Evolutionary conservation across 2,888 invertebrate genomes (phyloP), one percentile per base, ranked within the genome.

Genomic region (Drosophila neotestacea): DNA sequence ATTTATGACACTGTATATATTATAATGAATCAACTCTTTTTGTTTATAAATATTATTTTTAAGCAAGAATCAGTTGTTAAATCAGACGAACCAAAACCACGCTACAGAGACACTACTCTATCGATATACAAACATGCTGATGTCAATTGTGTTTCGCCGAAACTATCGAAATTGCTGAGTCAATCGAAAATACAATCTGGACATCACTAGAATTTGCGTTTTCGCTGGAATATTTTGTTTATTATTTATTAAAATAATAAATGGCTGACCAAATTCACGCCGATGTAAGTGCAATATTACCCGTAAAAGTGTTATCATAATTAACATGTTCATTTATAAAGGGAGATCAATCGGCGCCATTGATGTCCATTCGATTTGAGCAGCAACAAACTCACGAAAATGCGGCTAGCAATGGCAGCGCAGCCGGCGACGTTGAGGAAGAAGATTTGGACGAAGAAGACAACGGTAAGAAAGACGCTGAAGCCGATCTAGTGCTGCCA

Each of bases 401-500:
- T 44, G 82, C 95, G 11, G 76, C 80, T 95, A 2, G 95, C 94
- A 58, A 91, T 95, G 68, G 90, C 95, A 77, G 94, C 94, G 70
- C 42, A 50, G 44, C 73, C 58, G 95, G 95, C 73, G 87, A 85
- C 70, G 70, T 54, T 46, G 70, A 68, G 2, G 66, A 58, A 13
- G 36, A 58, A 13, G 36, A 56, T 4, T 51, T 41, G 38, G 72
- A 51, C 16, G 68, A 73, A 54, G 94, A 92, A 54, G 94, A 92
- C 51, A 94, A 92, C 63, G 95, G 95, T 75, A 93, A 80, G 11
- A 94, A 93, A 79, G 93, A 93, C 7, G 85, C 90, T 7, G 95
- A 95, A 58, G 85, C 90, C 9, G 95, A 95, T 58, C 93, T 95
- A 0, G 94, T 96, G 60, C 93, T 98, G 41, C 98, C 98, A 0